Conservation (phyloP, 1,140 invertebrate genomes). For the Papilio polytes region DNA sequence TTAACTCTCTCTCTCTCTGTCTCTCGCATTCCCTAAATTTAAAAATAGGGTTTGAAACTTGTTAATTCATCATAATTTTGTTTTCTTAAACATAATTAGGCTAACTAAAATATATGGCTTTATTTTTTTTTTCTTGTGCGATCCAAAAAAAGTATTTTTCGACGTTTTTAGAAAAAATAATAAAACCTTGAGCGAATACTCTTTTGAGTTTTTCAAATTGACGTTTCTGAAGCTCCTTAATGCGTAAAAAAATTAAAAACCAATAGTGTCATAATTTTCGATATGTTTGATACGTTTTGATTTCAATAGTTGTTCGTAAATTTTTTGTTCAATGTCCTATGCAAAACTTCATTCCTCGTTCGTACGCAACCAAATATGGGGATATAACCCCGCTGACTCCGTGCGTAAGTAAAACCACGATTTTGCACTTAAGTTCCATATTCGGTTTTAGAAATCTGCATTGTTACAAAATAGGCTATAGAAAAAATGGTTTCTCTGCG, state of each 20-base stretch:
- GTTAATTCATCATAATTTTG: not conserved
- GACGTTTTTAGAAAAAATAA: too few relatives aligned
- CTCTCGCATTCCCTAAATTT: not conserved
- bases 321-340: slow-evolving; percentile 66
- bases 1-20: not conserved
- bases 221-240: slow-evolving; percentile 8
- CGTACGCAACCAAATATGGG: slow-evolving; percentile 78
- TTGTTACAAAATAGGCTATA: not conserved
- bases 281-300: slow-evolving; percentile 4
- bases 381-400: slow-evolving; percentile 72
- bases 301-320: slow-evolving; percentile 13
- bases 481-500: not conserved
- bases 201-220: not conserved
- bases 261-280: slow-evolving; percentile 8
- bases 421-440: not conserved
- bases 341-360: slow-evolving; percentile 73
- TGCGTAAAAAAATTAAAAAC: slow-evolving; percentile 3
- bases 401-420: slow-evolving; percentile 60
- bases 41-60: too few relatives aligned
- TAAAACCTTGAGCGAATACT: not conserved
- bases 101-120: not conserved
- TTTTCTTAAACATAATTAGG: not conserved
- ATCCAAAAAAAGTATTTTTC: not conserved
- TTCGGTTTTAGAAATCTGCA: not conserved
- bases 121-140: not conserved